Conservation (phyloP, 2,113 vertebrate genomes). For the Ovibos moschatus region DNA sequence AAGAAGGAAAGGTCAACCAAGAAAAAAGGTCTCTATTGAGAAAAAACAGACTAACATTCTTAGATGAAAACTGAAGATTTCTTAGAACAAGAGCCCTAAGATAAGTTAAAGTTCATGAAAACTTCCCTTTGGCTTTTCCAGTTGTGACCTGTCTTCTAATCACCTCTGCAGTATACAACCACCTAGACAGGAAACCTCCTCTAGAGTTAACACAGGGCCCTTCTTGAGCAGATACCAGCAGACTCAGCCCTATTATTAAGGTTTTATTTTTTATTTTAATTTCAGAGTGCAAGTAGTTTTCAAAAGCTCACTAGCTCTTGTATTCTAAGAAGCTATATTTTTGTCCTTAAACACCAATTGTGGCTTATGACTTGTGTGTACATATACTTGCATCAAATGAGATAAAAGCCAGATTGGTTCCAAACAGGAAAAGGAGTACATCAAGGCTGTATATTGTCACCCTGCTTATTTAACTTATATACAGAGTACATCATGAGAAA, state of each 20-base stretch:
- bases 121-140: not conserved
- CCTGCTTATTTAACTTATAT: not conserved
- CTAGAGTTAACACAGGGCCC: not conserved
- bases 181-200: not conserved
- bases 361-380: not conserved
- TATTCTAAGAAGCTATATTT: not conserved
- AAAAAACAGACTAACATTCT: not conserved
- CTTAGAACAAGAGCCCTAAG: conserved; percentile 21
- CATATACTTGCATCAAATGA: not conserved
- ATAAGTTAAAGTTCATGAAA: conserved; percentile 6
- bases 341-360: not conserved
- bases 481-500: not conserved
- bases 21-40: not conserved
- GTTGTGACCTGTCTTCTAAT: not conserved
- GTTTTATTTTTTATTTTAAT: not conserved
- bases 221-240: not conserved
- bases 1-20: not conserved
- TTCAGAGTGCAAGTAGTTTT: not conserved
- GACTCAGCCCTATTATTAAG: not conserved
- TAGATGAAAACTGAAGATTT: conserved; percentile 22
- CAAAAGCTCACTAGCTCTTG: not conserved
- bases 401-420: not conserved
- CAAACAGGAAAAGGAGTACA: not conserved
- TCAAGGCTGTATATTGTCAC: not conserved
- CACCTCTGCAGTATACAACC: not conserved